Evolutionary conservation across 2,113 vertebrate species (phyloP), one percentile per base, ranked within the genome.

Genomic region (Labeo rohita): DNA sequence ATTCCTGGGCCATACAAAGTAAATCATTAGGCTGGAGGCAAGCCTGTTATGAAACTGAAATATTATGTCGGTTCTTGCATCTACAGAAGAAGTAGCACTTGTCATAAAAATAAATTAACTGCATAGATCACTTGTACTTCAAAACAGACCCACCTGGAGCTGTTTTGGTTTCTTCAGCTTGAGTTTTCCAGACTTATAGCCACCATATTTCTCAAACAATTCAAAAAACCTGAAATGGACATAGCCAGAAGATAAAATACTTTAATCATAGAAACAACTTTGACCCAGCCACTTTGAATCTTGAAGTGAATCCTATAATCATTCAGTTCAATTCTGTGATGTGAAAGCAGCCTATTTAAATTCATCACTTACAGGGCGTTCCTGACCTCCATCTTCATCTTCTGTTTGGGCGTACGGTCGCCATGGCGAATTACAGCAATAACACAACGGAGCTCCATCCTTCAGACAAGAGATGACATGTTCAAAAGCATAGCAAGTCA

Each of bases 361-460:
- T 52, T 21, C 28, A 6, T 47, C 8, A 92, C 95, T 93, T 92
- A 99, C 98, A 96, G 94, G 21, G 97, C 90, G 84, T 99, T 97
- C 36, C 97, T 96, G 65, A 99, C 98, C 83, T 99, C 98, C 98
- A 99, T 99, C 92, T 99, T 99, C 98, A 99, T 99, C 91, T 99
- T 99, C 90, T 99, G 98, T 90, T 99, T 99, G 0, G 98, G 98
- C 2, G 98, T 99, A 52, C 98, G 97, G 85, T 99, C 98, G 34
- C 98, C 98, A 1, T 99, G 98, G 2, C 98, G 96, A 86, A 99
- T 98, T 83, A 99, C 96, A 28, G 98, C 98, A 66, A 99, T 99
- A 74, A 99, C 98, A 88, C 98, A 99, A 47, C 98, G 98, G 82
- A 99, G 95, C 90, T 99, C 98, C 98, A 99, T 99, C 98, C 98